These are phyloP conservation scores for Drosophila ezoana DNA, from an alignment of 2,888 invertebrate genomes.

Conservation along the genomic window DNA sequence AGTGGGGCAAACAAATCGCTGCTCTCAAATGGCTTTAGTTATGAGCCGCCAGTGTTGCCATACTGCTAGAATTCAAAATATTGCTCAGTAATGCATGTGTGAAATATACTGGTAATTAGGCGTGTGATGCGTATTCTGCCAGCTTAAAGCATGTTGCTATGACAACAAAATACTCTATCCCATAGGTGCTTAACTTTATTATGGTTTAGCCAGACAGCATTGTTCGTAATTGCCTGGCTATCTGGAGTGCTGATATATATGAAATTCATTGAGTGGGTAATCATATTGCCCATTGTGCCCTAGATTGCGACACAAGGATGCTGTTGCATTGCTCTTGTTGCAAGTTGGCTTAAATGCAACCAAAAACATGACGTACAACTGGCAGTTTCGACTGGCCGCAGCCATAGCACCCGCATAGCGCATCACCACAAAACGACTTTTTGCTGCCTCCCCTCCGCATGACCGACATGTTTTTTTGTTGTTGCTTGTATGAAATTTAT, in stretches of 20 bases:
- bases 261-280: not conserved
- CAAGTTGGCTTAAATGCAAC: slow-evolving; percentile 57
- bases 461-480: slow-evolving; percentile 66
- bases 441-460: slow-evolving; percentile 3
- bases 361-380: slow-evolving; percentile 69
- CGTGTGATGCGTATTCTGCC: too few species aligned
- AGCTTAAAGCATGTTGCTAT: too few species aligned
- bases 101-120: not conserved
- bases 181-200: not conserved
- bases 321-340: slow-evolving; percentile 30
- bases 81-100: not conserved
- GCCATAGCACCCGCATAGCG: slow-evolving; percentile 70
- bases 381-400: slow-evolving; percentile 43
- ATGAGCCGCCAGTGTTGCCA: not conserved
- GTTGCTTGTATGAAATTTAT: slow-evolving; percentile 62
- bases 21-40: not conserved
- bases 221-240: not conserved
- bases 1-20: slow-evolving; percentile 8
- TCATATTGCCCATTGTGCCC: slow-evolving; percentile 27
- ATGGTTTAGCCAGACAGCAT: not conserved
- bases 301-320: slow-evolving; percentile 32
- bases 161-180: too few species aligned
- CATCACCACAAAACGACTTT: slow-evolving; percentile 55
- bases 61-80: not conserved
- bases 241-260: not conserved